A percentile compares a stretch with the other conserved stretches of the same genome.
phyloP scores from a whole-genome alignment of 2,888 invertebrate genomes.

The Lacanobia oleracea region DNA sequence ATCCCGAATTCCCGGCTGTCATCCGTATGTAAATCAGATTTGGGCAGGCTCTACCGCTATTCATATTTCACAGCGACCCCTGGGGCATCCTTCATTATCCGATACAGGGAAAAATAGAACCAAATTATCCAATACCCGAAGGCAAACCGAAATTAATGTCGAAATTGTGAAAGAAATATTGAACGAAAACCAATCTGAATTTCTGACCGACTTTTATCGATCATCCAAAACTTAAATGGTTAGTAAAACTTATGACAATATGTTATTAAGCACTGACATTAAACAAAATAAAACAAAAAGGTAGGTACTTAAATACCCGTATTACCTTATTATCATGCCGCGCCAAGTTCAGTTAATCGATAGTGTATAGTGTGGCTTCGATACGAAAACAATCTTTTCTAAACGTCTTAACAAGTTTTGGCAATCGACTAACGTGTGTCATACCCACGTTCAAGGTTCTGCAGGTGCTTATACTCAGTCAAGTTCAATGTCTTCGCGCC shows the following conservation, averaged over 20 bases:
- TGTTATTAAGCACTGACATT: too few relatives aligned
- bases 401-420: not conserved
- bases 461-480: conserved; percentile 42
- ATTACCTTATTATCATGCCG: not conserved
- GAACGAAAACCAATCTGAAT: too few relatives aligned
- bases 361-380: not conserved
- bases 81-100: not conserved
- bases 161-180: not conserved
- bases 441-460: conserved; percentile 39
- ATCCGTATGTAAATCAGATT: conserved; percentile 25
- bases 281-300: too few relatives aligned
- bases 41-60: conserved; percentile 4
- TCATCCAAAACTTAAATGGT: too few relatives aligned
- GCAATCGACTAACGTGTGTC: not conserved
- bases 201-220: too few relatives aligned
- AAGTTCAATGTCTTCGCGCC: conserved; percentile 52
- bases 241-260: too few relatives aligned
- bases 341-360: not conserved
- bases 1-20: conserved; percentile 4
- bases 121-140: conserved; percentile 7
- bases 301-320: too few relatives aligned
- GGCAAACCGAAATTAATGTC: not conserved
- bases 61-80: conserved; percentile 24
- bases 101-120: conserved; percentile 10
- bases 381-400: not conserved